These are phyloP conservation scores for Dendronephthya gigantea DNA, from an alignment of 64 coral and sea anemone genomes.

Conservation along the genomic window DNA sequence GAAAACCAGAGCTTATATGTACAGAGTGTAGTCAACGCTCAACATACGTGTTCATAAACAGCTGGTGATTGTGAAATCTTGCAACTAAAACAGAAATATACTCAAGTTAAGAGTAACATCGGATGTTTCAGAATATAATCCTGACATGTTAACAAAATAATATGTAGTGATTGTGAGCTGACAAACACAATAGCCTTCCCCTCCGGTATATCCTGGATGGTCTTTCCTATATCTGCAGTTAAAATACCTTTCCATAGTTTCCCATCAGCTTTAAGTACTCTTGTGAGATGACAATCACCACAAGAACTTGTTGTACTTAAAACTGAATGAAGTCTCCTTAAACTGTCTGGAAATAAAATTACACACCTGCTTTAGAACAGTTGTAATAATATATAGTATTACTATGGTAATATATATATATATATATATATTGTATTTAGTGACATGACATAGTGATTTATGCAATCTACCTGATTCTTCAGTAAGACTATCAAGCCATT, in stretches of 20 bases:
- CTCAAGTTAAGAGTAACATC: too few species aligned
- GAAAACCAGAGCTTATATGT: neutral
- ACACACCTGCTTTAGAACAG: neutral
- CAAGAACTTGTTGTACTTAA: neutral
- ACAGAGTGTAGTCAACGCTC: too few species aligned
- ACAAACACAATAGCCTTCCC: too few species aligned
- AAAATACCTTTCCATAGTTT: constrained; percentile 2
- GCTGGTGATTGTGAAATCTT: neutral
- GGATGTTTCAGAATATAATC: too few species aligned
- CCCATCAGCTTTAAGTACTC: neutral
- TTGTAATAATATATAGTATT: neutral
- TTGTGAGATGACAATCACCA: neutral
- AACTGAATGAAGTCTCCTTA: neutral
- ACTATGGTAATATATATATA: neutral
- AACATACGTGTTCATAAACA: constrained; percentile 11
- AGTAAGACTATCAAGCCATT: neutral
- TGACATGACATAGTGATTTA: neutral
- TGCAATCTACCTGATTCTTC: neutral
- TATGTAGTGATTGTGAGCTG: too few species aligned
- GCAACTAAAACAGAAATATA: neutral
- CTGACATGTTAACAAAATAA: too few species aligned
- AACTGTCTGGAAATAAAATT: neutral
- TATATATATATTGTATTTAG: neutral
- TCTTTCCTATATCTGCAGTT: neutral
- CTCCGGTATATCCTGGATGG: neutral